Evolutionary conservation across 2,888 invertebrate species (phyloP), one percentile per base, ranked within the genome.

Genomic region (Ernsta delagoae): DNA sequence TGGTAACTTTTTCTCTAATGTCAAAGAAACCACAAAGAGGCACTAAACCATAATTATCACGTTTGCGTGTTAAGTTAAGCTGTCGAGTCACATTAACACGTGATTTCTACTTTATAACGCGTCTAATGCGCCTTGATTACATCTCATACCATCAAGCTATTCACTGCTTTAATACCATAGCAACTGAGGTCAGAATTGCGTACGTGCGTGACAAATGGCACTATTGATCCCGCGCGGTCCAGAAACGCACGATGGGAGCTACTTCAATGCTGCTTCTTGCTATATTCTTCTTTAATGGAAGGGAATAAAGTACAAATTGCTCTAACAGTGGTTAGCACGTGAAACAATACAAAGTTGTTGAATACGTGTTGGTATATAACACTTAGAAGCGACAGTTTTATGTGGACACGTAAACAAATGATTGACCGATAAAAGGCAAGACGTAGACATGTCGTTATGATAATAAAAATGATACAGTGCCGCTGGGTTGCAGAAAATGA

Each of bases 301-400:
- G 9, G 11, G 7, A 43, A 43, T 56, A 64, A n/a, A 43, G 56
- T 7, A 5, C 8, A 53, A 9, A 43, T 54, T n/a, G n/a, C 11
- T 56, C 6, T 8, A n/a, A 36, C 8, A 11, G 9, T 11, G 9
- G n/a, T 7, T 12, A 8, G 59, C 16, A 41, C 16, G 9, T 12
- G 7, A 12, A 12, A 39, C 6, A 39, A 59, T 39, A 59, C 59
- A 41, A 39, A 41, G 59, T 41, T 16, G 59, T 41, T 41, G 59
- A 16, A 16, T 16, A 16, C 16, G 16, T 16, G 16, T 16, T 1
- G 72, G 75, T 77, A 83, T 84, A 83, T 83, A 86, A 77, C 83
- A 84, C 80, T 85, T 76, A 41, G 66, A 72, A 70, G 71, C 70
- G 79, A 79, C 59, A 81, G 79, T 76, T 78, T 84, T 83, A 76